Base-by-base conservation (phyloP, 1,140 invertebrate species). In the Drosophila rufa region DNA sequence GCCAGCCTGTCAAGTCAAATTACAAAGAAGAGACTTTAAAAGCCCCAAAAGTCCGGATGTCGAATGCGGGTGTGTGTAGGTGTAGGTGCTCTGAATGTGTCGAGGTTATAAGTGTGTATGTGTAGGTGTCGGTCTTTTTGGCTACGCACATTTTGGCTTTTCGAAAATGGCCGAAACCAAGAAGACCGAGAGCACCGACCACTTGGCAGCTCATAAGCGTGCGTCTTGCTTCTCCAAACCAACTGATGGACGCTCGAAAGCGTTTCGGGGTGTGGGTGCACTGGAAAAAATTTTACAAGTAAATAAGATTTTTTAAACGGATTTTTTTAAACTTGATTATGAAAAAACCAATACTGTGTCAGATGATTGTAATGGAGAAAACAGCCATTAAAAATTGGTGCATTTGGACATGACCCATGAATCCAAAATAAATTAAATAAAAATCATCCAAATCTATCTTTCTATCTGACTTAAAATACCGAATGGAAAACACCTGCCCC, bases 21-120 rank as follows among this genome's bases (percentile, higher is more conserved):
- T 69, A 60, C 70, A 77, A 77, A 45, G 45, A 60, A 76, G 42
- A 61, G 50, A 51, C 75, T 77, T 75, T 77, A 77, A 77, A 68
- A 66, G 48, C 55, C 43, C 36, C 48, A 25, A 77, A 77, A 59
- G 64, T 77, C 75, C 75, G 74, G 43, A 67, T 77, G 74, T 48
- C 36, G 57, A 58, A 46, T 53, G 38, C 6, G 22, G n/a, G 14
- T 57, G 53, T 67, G 12, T 46, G 40, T 55, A 36, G 27, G 43
- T 30, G 36, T 36, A 9, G 33, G 33, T 46, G 8, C 27, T 77
- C 19, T 30, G 14, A 36, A 22, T 42, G 48, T 58, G 47, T n/a
- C 30, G 50, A 22, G 27, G 1, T 5, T 30, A 30, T 30, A 30
- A 1, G 51, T 14, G 36, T 47, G 58, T 14, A 27, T 47, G 58